Evolutionary conservation across 2,888 invertebrate species (phyloP), one percentile per base, ranked within the genome.

Genomic region (Heteromurus nitidus): DNA sequence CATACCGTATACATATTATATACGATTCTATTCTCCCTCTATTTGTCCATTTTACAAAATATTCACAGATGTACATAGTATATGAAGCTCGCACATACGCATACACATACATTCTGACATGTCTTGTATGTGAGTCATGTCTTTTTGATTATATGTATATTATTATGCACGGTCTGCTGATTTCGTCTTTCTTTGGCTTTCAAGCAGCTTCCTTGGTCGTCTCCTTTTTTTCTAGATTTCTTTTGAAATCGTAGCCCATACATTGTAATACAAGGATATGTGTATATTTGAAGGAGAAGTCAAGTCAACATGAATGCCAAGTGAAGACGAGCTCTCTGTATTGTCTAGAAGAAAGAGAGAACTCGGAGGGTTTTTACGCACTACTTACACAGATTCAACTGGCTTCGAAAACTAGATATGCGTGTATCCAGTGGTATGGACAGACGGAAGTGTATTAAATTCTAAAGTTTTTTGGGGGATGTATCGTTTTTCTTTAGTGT

Each of bases 101-200:
- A 47, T 47, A n/a, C n/a, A 36, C 42, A 36, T 36, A 18, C 20
- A 30, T 64, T 26, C 36, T 5, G 3, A 11, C 47, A 62, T 28
- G 58, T 68, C 62, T 69, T 69, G 42, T 70, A 62, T 70, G 64
- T 77, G 69, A 77, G 69, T 79, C 55, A 79, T 50, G 64, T 42
- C 79, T 42, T 72, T 79, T 64, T 79, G 79, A 70, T 72, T 79
- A 60, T 79, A 79, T 79, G 70, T 65, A 72, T 79, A 79, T 72
- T 79, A 79, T 79, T 70, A 65, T 70, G 44, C 31, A 79, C 79
- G 79, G 70, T 79, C 79, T 72, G 47, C 13, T 77, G 77, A 72
- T 7, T 30, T 42, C 42, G 18, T 53, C 36, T 53, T 60, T 26
- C 13, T 50, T 58, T n/a, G 53, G 36, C 44, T 69, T 53, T 9